Conservation (phyloP, 2,797 vertebrate species). For the Helicolenus hilgendorfi region DNA sequence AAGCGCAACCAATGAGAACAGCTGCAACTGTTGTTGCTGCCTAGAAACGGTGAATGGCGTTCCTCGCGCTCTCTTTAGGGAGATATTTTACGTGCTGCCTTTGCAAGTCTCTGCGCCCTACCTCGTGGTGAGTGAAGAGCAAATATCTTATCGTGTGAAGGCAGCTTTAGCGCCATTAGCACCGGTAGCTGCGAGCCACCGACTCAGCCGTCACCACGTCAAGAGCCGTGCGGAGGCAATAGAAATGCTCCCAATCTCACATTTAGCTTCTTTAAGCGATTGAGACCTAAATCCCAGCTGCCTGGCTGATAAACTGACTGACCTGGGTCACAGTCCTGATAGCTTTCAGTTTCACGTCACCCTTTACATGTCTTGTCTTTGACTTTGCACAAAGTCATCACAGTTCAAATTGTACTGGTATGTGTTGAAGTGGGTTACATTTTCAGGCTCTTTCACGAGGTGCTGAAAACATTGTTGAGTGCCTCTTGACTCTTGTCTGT, state of each 20-base stretch:
- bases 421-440: not conserved
- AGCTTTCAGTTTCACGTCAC: not conserved
- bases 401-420: not conserved
- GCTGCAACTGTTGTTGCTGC: too few relatives aligned
- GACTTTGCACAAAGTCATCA: conserved; percentile 25
- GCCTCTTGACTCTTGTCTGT: conserved; percentile 3
- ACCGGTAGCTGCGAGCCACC: too few relatives aligned
- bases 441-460: not conserved
- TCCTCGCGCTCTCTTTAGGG: too few relatives aligned
- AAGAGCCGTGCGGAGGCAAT: not conserved
- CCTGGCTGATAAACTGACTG: not conserved
- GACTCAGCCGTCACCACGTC: too few relatives aligned
- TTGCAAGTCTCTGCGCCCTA: too few relatives aligned
- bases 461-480: not conserved
- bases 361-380: not conserved
- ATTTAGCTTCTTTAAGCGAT: not conserved
- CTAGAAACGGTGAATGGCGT: too few relatives aligned
- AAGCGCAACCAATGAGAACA: too few relatives aligned
- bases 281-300: not conserved
- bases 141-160: too few relatives aligned
- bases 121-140: too few relatives aligned
- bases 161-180: not conserved
- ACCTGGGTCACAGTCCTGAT: not conserved
- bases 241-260: not conserved
- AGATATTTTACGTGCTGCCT: too few relatives aligned